These are phyloP conservation scores for Drosophila auraria DNA, from an alignment of 1,140 invertebrate genomes.

Conservation along the genomic window DNA sequence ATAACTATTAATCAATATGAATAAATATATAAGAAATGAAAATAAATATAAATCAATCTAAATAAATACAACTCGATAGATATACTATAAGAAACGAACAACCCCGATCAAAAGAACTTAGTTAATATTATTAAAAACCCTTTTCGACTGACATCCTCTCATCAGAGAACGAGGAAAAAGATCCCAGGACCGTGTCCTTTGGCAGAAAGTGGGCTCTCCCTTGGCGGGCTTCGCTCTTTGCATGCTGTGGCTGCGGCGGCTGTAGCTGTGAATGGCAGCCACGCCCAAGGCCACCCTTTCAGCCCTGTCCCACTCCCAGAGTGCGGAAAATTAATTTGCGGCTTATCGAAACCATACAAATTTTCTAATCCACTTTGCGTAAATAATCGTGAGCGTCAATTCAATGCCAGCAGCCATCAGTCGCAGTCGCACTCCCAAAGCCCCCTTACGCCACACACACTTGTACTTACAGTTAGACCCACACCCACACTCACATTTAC, in stretches of 20 bases:
- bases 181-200: not conserved
- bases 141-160: no score
- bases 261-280: constrained; percentile 6
- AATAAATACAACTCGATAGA: no score
- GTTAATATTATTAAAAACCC: no score
- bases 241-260: not conserved
- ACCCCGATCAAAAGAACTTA: no score
- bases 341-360: constrained; percentile 64
- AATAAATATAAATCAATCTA: not conserved
- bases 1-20: no score
- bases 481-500: not conserved
- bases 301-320: not conserved
- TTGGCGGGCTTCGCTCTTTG: not conserved
- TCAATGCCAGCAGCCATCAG: constrained; percentile 51
- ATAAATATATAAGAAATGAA: not conserved
- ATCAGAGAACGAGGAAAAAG: not conserved
- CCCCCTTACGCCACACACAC: not conserved
- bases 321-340: constrained; percentile 58
- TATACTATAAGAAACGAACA: no score
- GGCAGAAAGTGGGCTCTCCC: not conserved
- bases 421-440: constrained; percentile 16
- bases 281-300: constrained; percentile 10
- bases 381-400: constrained; percentile 64
- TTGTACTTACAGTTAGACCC: not conserved
- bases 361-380: constrained; percentile 63